Evolutionary conservation across 2,888 invertebrate genomes (phyloP), one percentile per base, ranked within the genome.

Genomic region (Neoascia interrupta): DNA sequence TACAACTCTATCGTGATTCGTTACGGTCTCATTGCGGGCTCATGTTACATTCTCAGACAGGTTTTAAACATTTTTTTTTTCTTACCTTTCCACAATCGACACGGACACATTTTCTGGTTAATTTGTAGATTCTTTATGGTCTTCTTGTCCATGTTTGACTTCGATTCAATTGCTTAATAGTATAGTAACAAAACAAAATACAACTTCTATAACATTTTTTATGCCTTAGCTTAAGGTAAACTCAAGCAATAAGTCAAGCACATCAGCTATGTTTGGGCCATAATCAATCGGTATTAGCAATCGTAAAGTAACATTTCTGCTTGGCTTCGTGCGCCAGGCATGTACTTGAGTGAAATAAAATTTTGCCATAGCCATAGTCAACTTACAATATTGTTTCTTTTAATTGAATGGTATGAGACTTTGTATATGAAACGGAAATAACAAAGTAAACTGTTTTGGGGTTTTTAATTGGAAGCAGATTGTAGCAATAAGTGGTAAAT

Each of bases 1-100:
- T 19, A 54, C 28, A 54, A 68, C 18, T 60, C 36, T 56, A 61
- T 43, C 54, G 53, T 74, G 56, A 45, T 56, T 56, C 69, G 75
- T 75, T 69, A 69, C 75, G 75, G 75, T 75, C 75, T 75, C 75
- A 75, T 75, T 75, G 63, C 43, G 60, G 54, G 54, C 23, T 66
- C 66, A 51, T 66, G 54, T 39, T 66, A 66, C 49, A 66, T 49
- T 37, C 45, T 6, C 15, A 23, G 16, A 28, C 28, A 19, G 34
- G 31, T 69, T 58, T 23, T 6, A 19, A 10, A 15, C 15, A 15
- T 26, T 37, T 54, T 37, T 19, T 13, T 54, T 43, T 39, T 72
- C 47, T 45, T 39, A 23, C 16, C 18, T 36, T 49, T 73, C 26
- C 15, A 15, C 36, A 41, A 43, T 43, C 23, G n/a, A 41, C 31